Conservation (phyloP, 2,113 vertebrate genomes). For the Theristicus caerulescens region DNA sequence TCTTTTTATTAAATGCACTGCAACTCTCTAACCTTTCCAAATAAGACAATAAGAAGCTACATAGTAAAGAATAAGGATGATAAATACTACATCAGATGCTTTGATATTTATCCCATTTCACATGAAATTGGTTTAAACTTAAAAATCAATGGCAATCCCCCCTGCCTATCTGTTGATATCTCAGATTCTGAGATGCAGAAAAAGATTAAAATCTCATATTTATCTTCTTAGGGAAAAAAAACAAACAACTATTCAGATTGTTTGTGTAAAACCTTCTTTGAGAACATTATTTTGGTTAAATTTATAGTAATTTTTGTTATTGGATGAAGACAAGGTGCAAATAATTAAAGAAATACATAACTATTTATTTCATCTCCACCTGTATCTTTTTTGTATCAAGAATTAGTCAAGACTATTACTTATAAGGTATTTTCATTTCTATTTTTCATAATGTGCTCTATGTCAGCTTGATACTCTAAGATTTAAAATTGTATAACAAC, state of each 20-base stretch:
- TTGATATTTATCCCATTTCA: not conserved
- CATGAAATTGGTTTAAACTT: not conserved
- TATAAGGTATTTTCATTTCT: not conserved
- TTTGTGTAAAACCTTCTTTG: not conserved
- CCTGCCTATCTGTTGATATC: not conserved
- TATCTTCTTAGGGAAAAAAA: not conserved
- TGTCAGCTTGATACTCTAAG: not conserved
- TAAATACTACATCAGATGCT: not conserved
- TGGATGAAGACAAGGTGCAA: not conserved
- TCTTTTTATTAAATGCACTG: not conserved
- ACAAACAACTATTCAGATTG: not conserved
- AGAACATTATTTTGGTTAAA: not conserved
- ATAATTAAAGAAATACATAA: not conserved
- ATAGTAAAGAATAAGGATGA: not conserved
- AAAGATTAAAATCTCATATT: not conserved
- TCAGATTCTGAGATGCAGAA: not conserved
- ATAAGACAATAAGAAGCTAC: not conserved
- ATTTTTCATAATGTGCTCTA: not conserved
- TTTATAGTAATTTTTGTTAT: not conserved
- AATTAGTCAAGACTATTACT: not conserved
- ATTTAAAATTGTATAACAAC: not conserved
- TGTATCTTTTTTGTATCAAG: not conserved
- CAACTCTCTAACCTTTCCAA: not conserved
- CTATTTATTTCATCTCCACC: not conserved
- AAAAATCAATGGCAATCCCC: not conserved